These are phyloP conservation scores for Urophycis tenuis DNA, from an alignment of 2,797 vertebrate genomes.

Conservation along the genomic window DNA sequence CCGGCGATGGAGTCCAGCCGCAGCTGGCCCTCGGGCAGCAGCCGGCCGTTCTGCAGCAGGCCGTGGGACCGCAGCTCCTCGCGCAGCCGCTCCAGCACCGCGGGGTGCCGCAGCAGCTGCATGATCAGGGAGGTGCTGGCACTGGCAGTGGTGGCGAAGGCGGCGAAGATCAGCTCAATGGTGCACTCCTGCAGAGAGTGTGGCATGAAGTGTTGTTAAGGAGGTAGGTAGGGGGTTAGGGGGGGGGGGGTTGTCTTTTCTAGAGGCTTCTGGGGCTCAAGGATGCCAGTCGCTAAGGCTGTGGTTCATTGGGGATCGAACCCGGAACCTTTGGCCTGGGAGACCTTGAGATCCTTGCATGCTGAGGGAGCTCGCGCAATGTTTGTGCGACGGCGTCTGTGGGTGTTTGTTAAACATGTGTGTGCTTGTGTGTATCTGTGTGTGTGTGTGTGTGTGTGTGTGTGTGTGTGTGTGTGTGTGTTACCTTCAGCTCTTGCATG, in stretches of 20 bases:
- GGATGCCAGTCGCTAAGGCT: no score
- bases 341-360: no score
- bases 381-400: no score
- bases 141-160: slow-evolving; percentile 92
- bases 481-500: slow-evolving; percentile 98
- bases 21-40: slow-evolving; percentile 80
- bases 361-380: no score
- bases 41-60: slow-evolving; percentile 86
- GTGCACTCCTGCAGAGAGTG: slow-evolving; percentile 70
- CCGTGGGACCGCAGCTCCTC: slow-evolving; percentile 85
- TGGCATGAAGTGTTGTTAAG: no score
- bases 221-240: no score
- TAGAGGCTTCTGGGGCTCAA: no score
- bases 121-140: slow-evolving; percentile 95
- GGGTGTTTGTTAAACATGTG: no score
- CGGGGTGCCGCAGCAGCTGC: slow-evolving; percentile 89
- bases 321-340: no score
- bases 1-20: slow-evolving; percentile 79
- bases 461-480: background rate
- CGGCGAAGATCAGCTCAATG: slow-evolving; percentile 91
- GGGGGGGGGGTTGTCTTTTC: background rate
- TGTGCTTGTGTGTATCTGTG: slow-evolving; percentile 4
- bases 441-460: slow-evolving; percentile 19
- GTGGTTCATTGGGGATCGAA: no score
- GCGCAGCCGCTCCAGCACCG: slow-evolving; percentile 84